Conservation (phyloP, 1,140 invertebrate genomes). For the Drosophila bipectinata region DNA sequence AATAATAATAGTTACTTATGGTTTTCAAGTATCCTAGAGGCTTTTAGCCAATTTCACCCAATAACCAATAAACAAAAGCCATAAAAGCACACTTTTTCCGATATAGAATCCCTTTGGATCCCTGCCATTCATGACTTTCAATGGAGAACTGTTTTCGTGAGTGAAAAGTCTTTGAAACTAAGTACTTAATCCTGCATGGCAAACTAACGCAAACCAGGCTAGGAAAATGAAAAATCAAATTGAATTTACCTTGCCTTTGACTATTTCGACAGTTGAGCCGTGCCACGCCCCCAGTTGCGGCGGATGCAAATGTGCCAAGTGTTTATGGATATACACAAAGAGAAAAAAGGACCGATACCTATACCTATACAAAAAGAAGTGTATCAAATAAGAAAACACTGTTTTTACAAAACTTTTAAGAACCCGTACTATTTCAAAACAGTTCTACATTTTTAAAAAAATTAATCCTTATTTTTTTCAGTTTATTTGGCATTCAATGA, state of each 20-base stretch:
- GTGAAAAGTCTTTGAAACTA: constrained; percentile 51
- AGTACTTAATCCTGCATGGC: constrained; percentile 37
- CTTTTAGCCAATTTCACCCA: background rate
- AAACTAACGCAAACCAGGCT: constrained; percentile 51
- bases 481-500: constrained; percentile 6
- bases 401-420: background rate
- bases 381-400: background rate
- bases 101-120: background rate
- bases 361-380: background rate
- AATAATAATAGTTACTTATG: background rate
- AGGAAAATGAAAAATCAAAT: constrained; percentile 73
- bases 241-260: constrained; percentile 71
- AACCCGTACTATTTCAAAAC: background rate
- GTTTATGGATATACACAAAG: constrained; percentile 31
- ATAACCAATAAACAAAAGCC: constrained; percentile 11
- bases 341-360: background rate
- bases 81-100: background rate
- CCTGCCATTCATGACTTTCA: constrained; percentile 7
- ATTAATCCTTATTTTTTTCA: background rate
- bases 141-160: constrained; percentile 13
- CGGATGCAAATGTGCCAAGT: constrained; percentile 68
- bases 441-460: background rate
- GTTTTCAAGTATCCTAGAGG: background rate
- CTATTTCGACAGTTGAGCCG: constrained; percentile 29
- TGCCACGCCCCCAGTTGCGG: constrained; percentile 15